Evolutionary conservation across 2,797 vertebrate species (phyloP).

Genomic region (Tiaroga cobitis): DNA sequence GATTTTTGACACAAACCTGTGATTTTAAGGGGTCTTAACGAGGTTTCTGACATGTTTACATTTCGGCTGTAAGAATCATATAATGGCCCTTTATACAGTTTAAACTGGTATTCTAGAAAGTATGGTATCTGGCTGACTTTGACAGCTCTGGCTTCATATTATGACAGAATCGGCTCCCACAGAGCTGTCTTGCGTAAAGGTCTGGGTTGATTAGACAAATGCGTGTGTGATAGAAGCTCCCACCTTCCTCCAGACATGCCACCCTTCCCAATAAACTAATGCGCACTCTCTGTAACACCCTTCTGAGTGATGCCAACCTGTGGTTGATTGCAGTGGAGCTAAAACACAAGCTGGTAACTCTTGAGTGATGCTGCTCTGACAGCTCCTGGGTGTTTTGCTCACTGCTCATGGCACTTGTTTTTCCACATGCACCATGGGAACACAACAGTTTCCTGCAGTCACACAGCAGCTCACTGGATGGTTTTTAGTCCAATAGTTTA

Average conservation of each 20-base stretch:
- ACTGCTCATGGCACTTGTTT: slow-evolving; percentile 46
- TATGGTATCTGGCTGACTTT: slow-evolving; percentile 12
- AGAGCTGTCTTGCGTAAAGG: slow-evolving; percentile 40
- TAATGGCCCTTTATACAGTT: not conserved
- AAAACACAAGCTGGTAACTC: slow-evolving; percentile 62
- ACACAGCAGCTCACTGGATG: slow-evolving; percentile 46
- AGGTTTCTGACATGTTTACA: not conserved
- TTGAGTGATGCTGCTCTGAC: slow-evolving; percentile 49
- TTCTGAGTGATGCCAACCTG: slow-evolving; percentile 51
- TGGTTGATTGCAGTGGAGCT: slow-evolving; percentile 62
- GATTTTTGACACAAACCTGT: not conserved
- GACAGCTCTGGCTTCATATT: slow-evolving; percentile 36
- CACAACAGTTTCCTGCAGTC: slow-evolving; percentile 50
- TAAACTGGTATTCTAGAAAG: not conserved
- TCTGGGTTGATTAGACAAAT: slow-evolving; percentile 53
- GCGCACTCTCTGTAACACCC: slow-evolving; percentile 51
- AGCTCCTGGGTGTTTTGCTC: slow-evolving; percentile 56
- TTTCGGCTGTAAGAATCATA: not conserved
- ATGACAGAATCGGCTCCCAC: slow-evolving; percentile 31
- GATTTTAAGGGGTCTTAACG: not conserved
- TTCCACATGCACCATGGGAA: slow-evolving; percentile 53
- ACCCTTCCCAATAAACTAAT: slow-evolving; percentile 52
- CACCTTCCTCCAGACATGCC: slow-evolving; percentile 44
- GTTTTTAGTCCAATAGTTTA: slow-evolving; percentile 37
- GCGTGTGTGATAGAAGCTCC: slow-evolving; percentile 56